A percentile compares a stretch with the other conserved stretches of the same genome.
Evolutionary conservation across 2,888 invertebrate genomes (phyloP).

Genomic region (Bombylius discolor): DNA sequence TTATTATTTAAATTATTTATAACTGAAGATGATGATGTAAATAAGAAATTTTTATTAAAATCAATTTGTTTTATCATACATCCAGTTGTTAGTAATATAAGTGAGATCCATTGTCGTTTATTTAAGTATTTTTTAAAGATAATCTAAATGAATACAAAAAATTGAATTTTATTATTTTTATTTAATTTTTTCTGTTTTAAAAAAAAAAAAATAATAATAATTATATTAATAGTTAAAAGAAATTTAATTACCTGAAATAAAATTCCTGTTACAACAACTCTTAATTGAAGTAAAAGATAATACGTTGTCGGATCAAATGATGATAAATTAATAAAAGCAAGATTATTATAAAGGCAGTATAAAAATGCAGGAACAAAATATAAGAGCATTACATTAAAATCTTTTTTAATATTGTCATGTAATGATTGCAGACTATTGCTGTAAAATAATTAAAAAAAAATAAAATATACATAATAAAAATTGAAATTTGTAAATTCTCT

Average conservation of each 20-base stretch:
- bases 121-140: conserved; percentile 74
- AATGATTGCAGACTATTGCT: conserved; percentile 47
- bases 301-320: conserved; percentile 92
- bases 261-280: conserved; percentile 85
- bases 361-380: conserved; percentile 85
- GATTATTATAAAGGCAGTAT: conserved; percentile 90
- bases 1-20: not conserved
- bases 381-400: conserved; percentile 54
- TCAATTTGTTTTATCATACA: conserved; percentile 79
- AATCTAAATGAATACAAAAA: conserved; percentile 40
- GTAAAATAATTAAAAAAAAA: conserved; percentile 30
- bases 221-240: not conserved
- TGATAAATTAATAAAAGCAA: conserved; percentile 80
- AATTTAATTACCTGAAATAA: conserved; percentile 66
- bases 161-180: not conserved
- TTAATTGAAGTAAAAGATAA: conserved; percentile 74
- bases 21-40: not conserved
- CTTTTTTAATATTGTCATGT: conserved; percentile 43
- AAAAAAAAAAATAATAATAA: not conserved
- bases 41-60: conserved; percentile 2
- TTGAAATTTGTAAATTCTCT: no score
- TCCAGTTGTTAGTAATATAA: conserved; percentile 72
- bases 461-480: not conserved
- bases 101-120: conserved; percentile 74
- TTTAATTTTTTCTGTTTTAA: not conserved